Percentiles rank a stretch among this genome's conserved stretches.
These are phyloP conservation scores for Phylloscopus collybita DNA, from an alignment of 2,797 vertebrate species.

Conservation along the genomic window DNA sequence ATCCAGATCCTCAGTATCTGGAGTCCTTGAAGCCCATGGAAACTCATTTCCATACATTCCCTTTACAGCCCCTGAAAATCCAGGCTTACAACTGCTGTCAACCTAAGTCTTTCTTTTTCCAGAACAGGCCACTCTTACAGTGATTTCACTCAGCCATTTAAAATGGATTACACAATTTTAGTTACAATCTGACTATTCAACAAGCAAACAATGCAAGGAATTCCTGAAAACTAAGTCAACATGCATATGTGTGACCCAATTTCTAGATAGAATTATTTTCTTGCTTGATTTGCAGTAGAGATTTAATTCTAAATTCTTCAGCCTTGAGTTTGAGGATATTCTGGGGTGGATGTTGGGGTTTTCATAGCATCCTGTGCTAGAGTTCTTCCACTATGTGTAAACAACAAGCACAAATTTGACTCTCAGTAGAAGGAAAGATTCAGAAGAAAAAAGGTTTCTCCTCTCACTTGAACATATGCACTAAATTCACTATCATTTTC, in stretches of 20 bases:
- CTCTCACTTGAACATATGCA: not conserved
- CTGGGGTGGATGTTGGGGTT: fast-evolving
- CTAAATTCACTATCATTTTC: not conserved
- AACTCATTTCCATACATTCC: not conserved
- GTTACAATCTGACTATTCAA: not conserved
- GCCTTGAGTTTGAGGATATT: not conserved
- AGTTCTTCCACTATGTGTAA: not conserved
- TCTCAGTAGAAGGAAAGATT: not conserved
- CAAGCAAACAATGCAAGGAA: not conserved
- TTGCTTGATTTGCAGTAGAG: not conserved
- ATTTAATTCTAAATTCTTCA: not conserved
- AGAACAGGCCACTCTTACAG: not conserved
- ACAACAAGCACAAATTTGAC: not conserved
- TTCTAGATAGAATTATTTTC: not conserved
- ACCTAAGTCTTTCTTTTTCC: not conserved
- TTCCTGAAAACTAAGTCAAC: not conserved
- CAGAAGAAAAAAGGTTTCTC: not conserved
- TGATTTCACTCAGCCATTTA: not conserved
- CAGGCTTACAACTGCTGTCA: not conserved
- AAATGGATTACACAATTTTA: not conserved
- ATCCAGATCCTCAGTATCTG: not conserved
- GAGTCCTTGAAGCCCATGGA: not conserved
- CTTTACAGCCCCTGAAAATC: not conserved
- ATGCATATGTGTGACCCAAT: not conserved
- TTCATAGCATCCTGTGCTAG: not conserved